Evolutionary conservation across 2,888 invertebrate genomes (phyloP), one percentile per base, ranked within the genome.

Genomic region (Cryptocephalus primarius): DNA sequence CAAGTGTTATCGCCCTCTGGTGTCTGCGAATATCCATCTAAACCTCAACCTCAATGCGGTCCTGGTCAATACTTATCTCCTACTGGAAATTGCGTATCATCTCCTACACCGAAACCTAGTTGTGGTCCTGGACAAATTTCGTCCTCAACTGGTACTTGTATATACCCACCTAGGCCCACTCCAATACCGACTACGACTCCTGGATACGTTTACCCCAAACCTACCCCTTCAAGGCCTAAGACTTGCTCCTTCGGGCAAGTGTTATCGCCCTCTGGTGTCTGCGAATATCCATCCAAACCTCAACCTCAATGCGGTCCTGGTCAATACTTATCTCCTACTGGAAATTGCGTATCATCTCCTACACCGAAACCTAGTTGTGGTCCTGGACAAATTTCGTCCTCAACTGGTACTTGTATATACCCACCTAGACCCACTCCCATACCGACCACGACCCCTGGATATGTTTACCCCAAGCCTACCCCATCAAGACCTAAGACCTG

Each of bases 371-470:
- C 42, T 8, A 33, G 32, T 72, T 54, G 55, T 46, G 36, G 42
- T 12, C 38, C 39, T 39, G 55, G 55, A 11, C 55, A 58, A 46
- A 43, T 49, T 33, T 48, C 53, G 42, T 54, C 55, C 22, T 46
- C 43, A 33, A 45, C 52, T 39, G 53, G 55, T 44, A 11, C 1
- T 2, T 43, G 43, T 34, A 43, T 8, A 1, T 32, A 33, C 10
- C 43, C 43, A 33, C 48, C 66, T 70, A 57, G 73, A 55, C 74
- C 73, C 4, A 71, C 71, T 32, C 36, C 46, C 33, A 12, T 12
- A 12, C 13, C 43, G 9, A 22, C 43, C 6, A 14, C 34, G 4
- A 33, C 11, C 8, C 34, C 49, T 36, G 46, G 45, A 33, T 60
- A 59, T 46, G 46, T 43, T 9, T 62, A 61, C 39, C 36, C 48